Evolutionary conservation across 2,797 vertebrate genomes (phyloP).

Genomic region (Astyanax mexicanus): DNA sequence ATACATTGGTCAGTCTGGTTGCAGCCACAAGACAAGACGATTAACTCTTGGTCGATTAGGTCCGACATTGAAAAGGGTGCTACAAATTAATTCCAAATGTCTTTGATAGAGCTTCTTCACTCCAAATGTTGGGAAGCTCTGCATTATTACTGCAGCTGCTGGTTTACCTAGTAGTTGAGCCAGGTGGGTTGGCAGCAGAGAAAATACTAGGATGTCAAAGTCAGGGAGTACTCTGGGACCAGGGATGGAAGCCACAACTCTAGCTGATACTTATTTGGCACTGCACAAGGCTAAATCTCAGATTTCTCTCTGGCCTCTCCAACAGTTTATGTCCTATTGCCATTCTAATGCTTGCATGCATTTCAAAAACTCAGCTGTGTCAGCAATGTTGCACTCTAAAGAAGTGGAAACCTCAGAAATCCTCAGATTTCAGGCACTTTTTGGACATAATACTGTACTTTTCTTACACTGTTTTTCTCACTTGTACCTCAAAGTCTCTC

Average conservation of each 20-base stretch:
- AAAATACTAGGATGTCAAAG: no score
- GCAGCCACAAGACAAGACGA: neutral
- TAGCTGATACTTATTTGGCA: neutral
- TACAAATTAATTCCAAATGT: neutral
- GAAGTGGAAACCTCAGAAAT: no score
- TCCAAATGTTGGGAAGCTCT: neutral
- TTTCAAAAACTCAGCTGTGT: no score
- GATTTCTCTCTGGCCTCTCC: neutral
- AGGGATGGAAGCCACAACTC: no score
- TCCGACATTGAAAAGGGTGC: neutral
- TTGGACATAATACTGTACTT: neutral
- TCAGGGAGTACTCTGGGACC: no score
- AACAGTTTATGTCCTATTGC: no score
- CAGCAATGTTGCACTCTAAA: no score
- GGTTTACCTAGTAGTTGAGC: no score
- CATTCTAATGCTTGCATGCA: no score
- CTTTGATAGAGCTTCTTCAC: neutral
- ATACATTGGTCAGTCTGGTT: neutral
- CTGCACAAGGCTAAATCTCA: neutral
- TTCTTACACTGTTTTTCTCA: neutral
- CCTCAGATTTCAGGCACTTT: neutral
- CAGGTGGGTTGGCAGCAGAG: no score
- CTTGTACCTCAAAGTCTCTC: neutral
- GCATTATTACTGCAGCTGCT: neutral
- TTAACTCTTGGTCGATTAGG: neutral